Evolutionary conservation across 2,888 invertebrate species (phyloP).

Genomic region (Lymantria monacha): DNA sequence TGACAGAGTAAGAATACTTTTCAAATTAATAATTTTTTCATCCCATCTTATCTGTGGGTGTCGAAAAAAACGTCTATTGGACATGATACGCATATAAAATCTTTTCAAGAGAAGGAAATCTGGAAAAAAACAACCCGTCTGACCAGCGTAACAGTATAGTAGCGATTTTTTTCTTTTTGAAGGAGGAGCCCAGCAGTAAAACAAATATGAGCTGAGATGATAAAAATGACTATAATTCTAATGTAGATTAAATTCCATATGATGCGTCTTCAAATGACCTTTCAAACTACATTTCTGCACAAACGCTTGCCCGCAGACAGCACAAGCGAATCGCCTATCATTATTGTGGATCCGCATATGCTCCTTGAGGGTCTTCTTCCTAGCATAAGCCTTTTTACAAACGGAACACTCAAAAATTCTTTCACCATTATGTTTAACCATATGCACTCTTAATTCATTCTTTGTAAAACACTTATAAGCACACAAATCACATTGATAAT

Average conservation of each 20-base stretch:
- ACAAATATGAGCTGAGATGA: no score
- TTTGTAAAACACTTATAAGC: conserved; percentile 59
- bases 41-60: no score
- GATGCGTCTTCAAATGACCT: conserved; percentile 64
- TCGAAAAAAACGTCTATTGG: no score
- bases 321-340: conserved; percentile 61
- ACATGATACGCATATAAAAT: no score
- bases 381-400: conserved; percentile 66
- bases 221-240: not conserved
- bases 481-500: conserved; percentile 40
- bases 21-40: no score
- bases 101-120: no score
- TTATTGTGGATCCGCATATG: conserved; percentile 70
- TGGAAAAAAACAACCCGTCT: no score
- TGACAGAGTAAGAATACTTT: no score
- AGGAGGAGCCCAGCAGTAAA: no score
- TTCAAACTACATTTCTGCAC: conserved; percentile 70
- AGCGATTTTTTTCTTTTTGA: no score
- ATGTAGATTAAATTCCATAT: conserved; percentile 44
- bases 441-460: conserved; percentile 57
- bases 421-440: conserved; percentile 60
- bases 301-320: conserved; percentile 63
- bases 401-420: conserved; percentile 59
- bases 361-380: conserved; percentile 62
- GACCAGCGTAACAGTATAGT: no score